Base-by-base conservation (phyloP, 2,888 invertebrate species). In the Reticulitermes lucifugus region DNA sequence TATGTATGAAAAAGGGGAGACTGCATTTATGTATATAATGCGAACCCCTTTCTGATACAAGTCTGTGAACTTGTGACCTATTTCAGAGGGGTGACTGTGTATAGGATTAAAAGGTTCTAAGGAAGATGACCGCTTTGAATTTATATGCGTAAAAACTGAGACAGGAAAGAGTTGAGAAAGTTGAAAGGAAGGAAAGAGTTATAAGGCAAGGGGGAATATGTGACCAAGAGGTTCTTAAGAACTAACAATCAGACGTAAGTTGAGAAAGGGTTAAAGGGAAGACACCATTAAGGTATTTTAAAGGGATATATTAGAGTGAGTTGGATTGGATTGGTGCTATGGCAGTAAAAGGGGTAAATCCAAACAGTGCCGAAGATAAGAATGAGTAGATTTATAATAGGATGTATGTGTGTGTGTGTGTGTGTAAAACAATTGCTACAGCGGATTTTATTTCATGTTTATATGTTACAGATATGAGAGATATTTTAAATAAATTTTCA, bases 21-120 rank as follows among this genome's bases (percentile, higher is more conserved):
- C 73, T 41, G 14, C 73, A 73, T 73, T 73, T 73, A 41, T 41
- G 73, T 41, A 12, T 73, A 41, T 41, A 73, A 41, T 41, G 73
- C 29, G 12, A 73, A 73, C 21, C 73, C 41, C 73, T 21, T 65
- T 41, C 73, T 5, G 73, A 73, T 73, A 73, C 73, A 73, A 73
- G 73, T 73, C 14, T 73, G 73, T 73, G 73, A 73, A 73, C 73
- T 73, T 73, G 25, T 73, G 73, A 73, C 73, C 73, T 73, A 14
- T 41, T 73, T 73, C 14, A 21, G 25, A 41, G 73, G 41, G 73
- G 41, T 21, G 22, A 41, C 21, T 7, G 65, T 12, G 73, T 29
- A 41, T 73, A 73, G 73, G 41, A 73, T 41, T 73, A 73, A 73
- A 29, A 41, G 73, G 73, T 41, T 73, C 2, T 41, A 29, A 41